Evolutionary conservation across 2,888 invertebrate species (phyloP), one percentile per base, ranked within the genome.

Genomic region (Boloria euphrosyne): DNA sequence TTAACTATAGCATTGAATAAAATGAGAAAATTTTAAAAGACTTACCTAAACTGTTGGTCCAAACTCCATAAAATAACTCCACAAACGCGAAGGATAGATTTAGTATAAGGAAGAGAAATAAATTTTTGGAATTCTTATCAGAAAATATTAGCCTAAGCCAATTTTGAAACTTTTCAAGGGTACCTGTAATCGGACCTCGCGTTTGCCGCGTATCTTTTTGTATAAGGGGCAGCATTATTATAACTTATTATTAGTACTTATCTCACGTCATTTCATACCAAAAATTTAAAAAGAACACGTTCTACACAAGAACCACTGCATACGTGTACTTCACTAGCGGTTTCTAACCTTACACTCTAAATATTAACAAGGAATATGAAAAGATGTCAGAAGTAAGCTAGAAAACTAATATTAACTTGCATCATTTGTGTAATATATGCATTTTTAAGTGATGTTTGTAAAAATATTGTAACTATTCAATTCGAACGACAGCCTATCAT

Each of bases 31-130:
- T 46, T 22, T 27, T 44, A 52, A 43, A n/a, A 3, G 27, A 76
- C 91, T 90, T 79, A 95, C 95, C 96, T 92, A 96, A 94, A 87
- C 96, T 97, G 85, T 97, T 97, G 70, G 96, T 96, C 96, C 95
- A 96, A 80, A 97, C 93, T 72, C 99, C 99, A 93, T 98, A 99
- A 69, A 95, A 93, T 65, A 99, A 93, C 88, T 99, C 99, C 54
- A 99, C 97, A 89, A 99, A 98, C 27, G 99, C 99, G 92, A 99
- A 99, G 46, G 97, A 97, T 73, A 99, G 94, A 89, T 99, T 99
- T 49, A 99, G 93, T 72, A 98, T 76, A 14, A 99, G 93, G 84
- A 99, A 99, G 44, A 98, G 92, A 82, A 99, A 98, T 74, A 99
- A 92, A 90, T 98, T 98, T 81, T 98, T 95, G 1, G 98, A 98